Percentiles rank a stretch among this genome's conserved stretches.
phyloP scores from a whole-genome alignment of 2,113 vertebrate species.

The Limnothrissa miodon region DNA sequence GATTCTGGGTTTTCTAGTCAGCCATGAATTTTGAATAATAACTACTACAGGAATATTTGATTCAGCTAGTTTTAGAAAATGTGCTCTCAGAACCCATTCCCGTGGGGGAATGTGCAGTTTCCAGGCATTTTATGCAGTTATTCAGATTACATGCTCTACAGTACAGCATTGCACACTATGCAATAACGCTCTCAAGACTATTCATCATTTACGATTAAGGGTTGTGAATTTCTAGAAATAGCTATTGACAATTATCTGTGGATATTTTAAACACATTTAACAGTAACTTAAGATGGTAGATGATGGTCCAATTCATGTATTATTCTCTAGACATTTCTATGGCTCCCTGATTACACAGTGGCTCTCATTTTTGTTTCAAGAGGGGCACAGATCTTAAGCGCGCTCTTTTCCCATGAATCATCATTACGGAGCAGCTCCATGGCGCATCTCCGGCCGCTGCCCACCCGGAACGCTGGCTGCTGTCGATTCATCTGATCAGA shows the following conservation, averaged over 20 bases:
- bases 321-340: not conserved
- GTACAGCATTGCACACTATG: not conserved
- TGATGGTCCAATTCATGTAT: not conserved
- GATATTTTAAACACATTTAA: not conserved
- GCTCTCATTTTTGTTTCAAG: not conserved
- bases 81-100: not conserved
- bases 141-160: not conserved
- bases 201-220: no score
- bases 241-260: no score
- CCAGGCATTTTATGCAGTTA: not conserved
- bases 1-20: not conserved
- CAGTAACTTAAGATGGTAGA: not conserved
- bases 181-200: not conserved
- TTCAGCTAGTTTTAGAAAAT: not conserved
- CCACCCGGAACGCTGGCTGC: conserved; percentile 30
- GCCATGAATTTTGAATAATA: not conserved
- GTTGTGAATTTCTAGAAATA: no score
- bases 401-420: conserved; percentile 20
- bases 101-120: not conserved
- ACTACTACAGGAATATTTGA: not conserved
- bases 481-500: conserved; percentile 33
- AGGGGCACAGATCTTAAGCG: not conserved
- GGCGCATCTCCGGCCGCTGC: conserved; percentile 21
- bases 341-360: not conserved
- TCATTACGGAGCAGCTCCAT: conserved; percentile 31